A percentile compares a stretch with the other conserved stretches of the same genome.
Conservation (phyloP, 2,113 vertebrate species). For the Euleptes europaea region DNA sequence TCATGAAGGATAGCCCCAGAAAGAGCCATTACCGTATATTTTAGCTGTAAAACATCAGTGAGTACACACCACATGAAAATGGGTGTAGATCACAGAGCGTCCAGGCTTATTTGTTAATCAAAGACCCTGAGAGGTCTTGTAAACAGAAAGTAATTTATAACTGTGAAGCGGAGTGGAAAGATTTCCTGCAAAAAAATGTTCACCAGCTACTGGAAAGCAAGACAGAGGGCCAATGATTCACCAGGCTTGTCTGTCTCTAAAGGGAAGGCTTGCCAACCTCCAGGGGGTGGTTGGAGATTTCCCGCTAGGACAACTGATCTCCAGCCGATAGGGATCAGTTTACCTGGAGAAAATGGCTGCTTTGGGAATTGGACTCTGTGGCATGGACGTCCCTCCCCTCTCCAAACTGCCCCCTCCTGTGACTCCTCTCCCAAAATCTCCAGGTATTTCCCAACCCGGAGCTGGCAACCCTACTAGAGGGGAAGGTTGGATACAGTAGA, state of each 20-base stretch:
- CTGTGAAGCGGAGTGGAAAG: background rate
- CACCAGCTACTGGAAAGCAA: background rate
- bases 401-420: too few relatives aligned
- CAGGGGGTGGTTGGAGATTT: too few relatives aligned
- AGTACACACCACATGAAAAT: background rate
- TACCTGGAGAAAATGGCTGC: too few relatives aligned
- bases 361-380: too few relatives aligned
- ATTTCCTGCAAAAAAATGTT: background rate
- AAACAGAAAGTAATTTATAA: slow-evolving; percentile 7
- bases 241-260: background rate
- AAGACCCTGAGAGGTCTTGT: background rate
- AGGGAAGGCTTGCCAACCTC: background rate
- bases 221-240: background rate
- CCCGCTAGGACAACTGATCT: too few relatives aligned
- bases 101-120: background rate
- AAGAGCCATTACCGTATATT: background rate
- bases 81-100: background rate
- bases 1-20: background rate
- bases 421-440: too few relatives aligned
- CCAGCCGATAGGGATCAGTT: too few relatives aligned
- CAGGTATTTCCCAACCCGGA: too few relatives aligned
- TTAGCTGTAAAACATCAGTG: background rate
- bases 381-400: too few relatives aligned
- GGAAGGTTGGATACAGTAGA: too few relatives aligned
- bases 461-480: too few relatives aligned